Evolutionary conservation across 2,888 invertebrate species (phyloP), one percentile per base, ranked within the genome.

Genomic region (Ariolimax columbianus): DNA sequence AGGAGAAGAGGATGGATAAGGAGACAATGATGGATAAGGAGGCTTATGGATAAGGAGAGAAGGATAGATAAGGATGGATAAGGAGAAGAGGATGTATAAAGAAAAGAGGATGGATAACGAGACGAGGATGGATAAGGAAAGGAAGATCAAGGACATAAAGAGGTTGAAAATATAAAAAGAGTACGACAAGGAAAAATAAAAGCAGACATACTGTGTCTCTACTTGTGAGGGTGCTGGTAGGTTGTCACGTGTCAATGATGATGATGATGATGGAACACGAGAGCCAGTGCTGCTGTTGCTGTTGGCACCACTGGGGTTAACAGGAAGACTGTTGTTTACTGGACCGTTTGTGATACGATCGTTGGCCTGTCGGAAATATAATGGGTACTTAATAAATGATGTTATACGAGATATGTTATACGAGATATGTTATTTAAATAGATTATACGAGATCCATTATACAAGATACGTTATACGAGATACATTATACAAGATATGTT

Each of bases 131-230:
- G 9, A 23, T 3, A 9, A 55, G 55, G 3, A 17, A 19, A 55
- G 19, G 23, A 55, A 19, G 23, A 23, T 19, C 9, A 55, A 23
- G 23, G 23, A 23, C 3, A 23, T 19, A 17, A 55, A 19, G 55
- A 19, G 23, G 55, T 19, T 63, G 59, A 63, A 63, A 63, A 63
- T 63, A 63, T 55, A 55, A 23, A 55, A 19, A 19, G 55, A 55
- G 23, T 19, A 19, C 23, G 9, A 55, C 9, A 23, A 55, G 23
- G 23, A 55, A 55, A 55, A 55, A 23, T 17, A 23, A 23, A 79
- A 40, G 23, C 6, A 43, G n/a, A 82, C 82, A 63, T 47, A 82
- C 82, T 82, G 82, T 47, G 82, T 73, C 40, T 82, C 82, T n/a
- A 82, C 40, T 17, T 40, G 75, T 23, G 63, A 40, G 0, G 82